Evolutionary conservation across 2,797 vertebrate species (phyloP).

Genomic region (Menidia menidia): DNA sequence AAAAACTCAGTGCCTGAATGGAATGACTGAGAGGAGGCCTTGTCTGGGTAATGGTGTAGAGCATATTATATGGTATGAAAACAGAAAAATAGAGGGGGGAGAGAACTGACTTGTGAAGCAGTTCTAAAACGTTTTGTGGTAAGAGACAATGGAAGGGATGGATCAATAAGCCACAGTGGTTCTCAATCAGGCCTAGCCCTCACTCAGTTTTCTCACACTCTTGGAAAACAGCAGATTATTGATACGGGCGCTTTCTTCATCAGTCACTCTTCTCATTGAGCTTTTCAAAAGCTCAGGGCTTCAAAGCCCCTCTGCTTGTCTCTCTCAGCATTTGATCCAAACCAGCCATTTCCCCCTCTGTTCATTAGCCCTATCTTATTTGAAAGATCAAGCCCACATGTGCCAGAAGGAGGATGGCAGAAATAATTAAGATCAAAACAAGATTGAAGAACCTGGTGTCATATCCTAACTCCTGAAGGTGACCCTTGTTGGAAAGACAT

Average conservation of each 20-base stretch:
- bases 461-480: too few species aligned
- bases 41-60: not conserved
- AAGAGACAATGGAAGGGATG: conserved; percentile 14
- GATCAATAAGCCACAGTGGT: conserved; percentile 30
- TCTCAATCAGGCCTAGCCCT: conserved; percentile 3
- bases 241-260: conserved; percentile 8
- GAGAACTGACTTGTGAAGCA: not conserved
- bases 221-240: conserved; percentile 23
- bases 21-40: not conserved
- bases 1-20: not conserved
- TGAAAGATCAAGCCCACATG: not conserved
- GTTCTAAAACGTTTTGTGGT: not conserved
- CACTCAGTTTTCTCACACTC: conserved; percentile 13
- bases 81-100: not conserved
- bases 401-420: not conserved
- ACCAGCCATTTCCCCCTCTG: not conserved
- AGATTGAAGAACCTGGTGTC: not conserved
- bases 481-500: not conserved
- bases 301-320: not conserved
- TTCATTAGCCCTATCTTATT: not conserved
- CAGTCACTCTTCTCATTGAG: conserved; percentile 1
- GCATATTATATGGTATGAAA: not conserved
- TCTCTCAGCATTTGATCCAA: not conserved
- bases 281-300: conserved; percentile 6
- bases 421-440: not conserved